Percentiles rank a stretch among this genome's conserved stretches.
Conservation (phyloP, 2,797 vertebrate genomes). For the Alcedo atthis region DNA sequence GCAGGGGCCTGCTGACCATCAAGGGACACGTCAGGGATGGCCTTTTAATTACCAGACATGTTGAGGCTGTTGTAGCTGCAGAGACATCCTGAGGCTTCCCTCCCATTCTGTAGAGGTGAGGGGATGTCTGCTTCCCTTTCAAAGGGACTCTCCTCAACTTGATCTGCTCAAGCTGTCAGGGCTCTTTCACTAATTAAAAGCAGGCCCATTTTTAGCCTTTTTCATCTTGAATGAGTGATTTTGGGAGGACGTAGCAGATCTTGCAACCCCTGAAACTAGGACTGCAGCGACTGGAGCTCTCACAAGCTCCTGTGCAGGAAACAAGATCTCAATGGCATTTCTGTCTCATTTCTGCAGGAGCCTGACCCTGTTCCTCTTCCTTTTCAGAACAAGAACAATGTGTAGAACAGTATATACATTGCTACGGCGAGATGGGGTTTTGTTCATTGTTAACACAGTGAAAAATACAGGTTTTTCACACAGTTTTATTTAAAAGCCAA, state of each 20-base stretch:
- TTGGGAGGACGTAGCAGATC: not conserved
- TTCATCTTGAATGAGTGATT: not conserved
- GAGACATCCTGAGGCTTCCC: not conserved
- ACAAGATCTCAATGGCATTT: slow-evolving; percentile 19
- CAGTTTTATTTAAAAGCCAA: not conserved
- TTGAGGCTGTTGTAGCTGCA: not conserved
- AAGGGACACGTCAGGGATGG: rapidly evolving
- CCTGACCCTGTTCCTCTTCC: slow-evolving; percentile 42
- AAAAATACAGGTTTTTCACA: slow-evolving; percentile 12
- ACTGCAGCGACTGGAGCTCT: not conserved
- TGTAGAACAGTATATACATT: not conserved
- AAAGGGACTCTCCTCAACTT: not conserved
- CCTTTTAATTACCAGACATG: rapidly evolving
- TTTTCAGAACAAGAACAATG: slow-evolving; percentile 21
- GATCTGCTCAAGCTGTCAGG: not conserved
- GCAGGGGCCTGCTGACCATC: not conserved
- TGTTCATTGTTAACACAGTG: slow-evolving; percentile 26
- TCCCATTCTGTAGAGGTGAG: not conserved
- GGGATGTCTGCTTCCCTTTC: not conserved
- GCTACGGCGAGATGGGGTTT: not conserved
- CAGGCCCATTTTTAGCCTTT: not conserved
- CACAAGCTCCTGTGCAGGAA: not conserved
- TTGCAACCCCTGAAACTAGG: not conserved
- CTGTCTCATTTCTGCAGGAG: slow-evolving; percentile 56
- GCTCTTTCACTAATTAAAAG: not conserved